Base-by-base conservation (phyloP, 92 coral and sea anemone genomes). In the Pocillopora grandis region DNA sequence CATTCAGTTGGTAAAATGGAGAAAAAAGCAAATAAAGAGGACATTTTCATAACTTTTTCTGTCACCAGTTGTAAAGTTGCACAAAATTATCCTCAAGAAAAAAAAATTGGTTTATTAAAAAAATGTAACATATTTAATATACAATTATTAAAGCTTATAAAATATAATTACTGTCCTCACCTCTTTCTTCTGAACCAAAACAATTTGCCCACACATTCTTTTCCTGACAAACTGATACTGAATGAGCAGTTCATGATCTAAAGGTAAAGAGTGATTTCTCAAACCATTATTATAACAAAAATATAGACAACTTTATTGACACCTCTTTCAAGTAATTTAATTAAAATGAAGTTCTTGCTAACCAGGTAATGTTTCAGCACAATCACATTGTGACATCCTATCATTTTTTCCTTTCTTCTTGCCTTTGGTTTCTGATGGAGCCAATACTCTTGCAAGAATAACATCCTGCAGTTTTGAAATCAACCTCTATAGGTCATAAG, bases 401-500 rank as follows among this genome's bases (percentile, higher is more conserved):
- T 36, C 86, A 12, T 18, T 56, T 63, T 42, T 42, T 42, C 49
- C 49, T 42, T 83, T 83, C 86, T 73, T 83, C 72, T 52, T 75
- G 27, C 52, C 52, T 17, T 1, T 52, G 20, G 59, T 37, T 63
- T 74, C 86, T 6, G 66, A 58, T 62, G 80, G 79, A 74, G 86
- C 79, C 77, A 84, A 81, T 36, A 80, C 87, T 81, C 82, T 91
- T 14, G 90, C 92, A 36, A 91, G 75, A 71, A 84, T 75, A n/a
- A 88, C 85, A 85, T 88, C 90, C 60, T 85, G 60, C 2, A 91
- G 55, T 14, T 75, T 84, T 33, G 33, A 62, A 49, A 82, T 71
- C 66, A 91, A 42, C 71, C 83, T 85, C 94, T 91, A 55, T 35
- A 8, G 13, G 16, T 5, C 27, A 61, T 10, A 76, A 57, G 66